Percentiles rank a stretch among this genome's conserved stretches.
These are phyloP conservation scores for Drosophila buzzatii DNA, from an alignment of 2,888 invertebrate species.

Conservation along the genomic window DNA sequence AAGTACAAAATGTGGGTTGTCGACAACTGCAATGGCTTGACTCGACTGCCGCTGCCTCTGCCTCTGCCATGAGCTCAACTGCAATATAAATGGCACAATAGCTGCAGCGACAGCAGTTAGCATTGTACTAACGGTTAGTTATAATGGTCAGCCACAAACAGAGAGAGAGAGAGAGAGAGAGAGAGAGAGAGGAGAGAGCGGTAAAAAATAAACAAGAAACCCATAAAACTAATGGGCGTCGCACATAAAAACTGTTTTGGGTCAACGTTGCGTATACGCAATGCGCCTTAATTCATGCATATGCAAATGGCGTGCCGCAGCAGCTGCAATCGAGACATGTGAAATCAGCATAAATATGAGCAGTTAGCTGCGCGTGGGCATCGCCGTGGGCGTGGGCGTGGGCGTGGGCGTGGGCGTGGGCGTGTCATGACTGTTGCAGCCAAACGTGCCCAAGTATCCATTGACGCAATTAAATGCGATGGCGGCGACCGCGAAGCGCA, in stretches of 20 bases:
- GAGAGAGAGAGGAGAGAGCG: neutral
- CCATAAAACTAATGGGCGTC: slow-evolving; percentile 62
- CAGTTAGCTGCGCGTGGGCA: neutral
- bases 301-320: slow-evolving; percentile 29
- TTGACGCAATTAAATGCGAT: slow-evolving; percentile 67
- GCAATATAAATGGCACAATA: slow-evolving; percentile 47
- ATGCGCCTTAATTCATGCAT: slow-evolving; percentile 47
- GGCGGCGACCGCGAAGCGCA: slow-evolving; percentile 51
- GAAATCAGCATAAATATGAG: slow-evolving; percentile 58
- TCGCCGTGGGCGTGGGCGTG: neutral
- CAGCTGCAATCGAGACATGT: slow-evolving; percentile 34
- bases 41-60: neutral
- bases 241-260: slow-evolving; percentile 41
- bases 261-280: slow-evolving; percentile 70
- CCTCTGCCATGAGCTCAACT: slow-evolving; percentile 1
- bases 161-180: too few relatives aligned
- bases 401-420: neutral
- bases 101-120: slow-evolving; percentile 14
- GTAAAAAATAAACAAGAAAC: neutral
- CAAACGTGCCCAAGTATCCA: slow-evolving; percentile 74
- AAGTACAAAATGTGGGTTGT: slow-evolving; percentile 75
- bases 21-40: slow-evolving; percentile 34
- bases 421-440: slow-evolving; percentile 3
- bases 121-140: slow-evolving; percentile 26
- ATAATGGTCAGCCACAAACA: slow-evolving; percentile 18